Conservation (phyloP, 2,113 vertebrate species). For the Diadophis punctatus region DNA sequence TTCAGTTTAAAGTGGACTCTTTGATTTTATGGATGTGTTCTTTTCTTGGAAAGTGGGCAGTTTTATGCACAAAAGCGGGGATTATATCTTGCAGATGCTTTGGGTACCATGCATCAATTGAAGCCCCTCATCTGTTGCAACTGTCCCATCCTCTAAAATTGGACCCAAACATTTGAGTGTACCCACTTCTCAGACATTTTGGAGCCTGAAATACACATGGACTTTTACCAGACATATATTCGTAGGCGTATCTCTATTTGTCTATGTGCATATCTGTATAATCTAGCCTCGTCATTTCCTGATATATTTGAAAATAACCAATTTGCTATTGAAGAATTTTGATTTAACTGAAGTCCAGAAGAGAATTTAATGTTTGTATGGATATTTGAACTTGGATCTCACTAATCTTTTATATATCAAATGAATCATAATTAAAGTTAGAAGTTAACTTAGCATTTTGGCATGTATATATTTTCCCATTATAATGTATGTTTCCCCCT, state of each 20-base stretch:
- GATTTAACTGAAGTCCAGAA: background rate
- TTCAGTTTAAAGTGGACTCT: background rate
- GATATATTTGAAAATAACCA: background rate
- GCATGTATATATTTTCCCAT: background rate
- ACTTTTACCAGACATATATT: background rate
- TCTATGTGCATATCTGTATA: background rate
- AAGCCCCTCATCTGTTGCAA: background rate
- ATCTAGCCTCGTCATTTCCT: background rate
- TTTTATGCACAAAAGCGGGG: background rate
- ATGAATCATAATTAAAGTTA: background rate
- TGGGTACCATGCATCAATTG: background rate
- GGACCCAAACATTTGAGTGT: background rate
- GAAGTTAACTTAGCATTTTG: background rate
- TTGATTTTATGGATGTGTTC: background rate
- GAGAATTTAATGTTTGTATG: background rate
- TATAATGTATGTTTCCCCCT: background rate
- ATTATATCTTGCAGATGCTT: background rate
- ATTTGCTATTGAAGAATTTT: background rate
- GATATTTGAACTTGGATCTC: background rate
- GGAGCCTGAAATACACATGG: too few species aligned
- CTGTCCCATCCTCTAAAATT: background rate
- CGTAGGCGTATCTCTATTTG: background rate
- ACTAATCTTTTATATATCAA: background rate
- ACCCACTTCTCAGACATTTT: background rate
- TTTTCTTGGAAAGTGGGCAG: background rate